Base-by-base conservation (phyloP, 2,888 invertebrate genomes). In the Leucophenga maculata region DNA sequence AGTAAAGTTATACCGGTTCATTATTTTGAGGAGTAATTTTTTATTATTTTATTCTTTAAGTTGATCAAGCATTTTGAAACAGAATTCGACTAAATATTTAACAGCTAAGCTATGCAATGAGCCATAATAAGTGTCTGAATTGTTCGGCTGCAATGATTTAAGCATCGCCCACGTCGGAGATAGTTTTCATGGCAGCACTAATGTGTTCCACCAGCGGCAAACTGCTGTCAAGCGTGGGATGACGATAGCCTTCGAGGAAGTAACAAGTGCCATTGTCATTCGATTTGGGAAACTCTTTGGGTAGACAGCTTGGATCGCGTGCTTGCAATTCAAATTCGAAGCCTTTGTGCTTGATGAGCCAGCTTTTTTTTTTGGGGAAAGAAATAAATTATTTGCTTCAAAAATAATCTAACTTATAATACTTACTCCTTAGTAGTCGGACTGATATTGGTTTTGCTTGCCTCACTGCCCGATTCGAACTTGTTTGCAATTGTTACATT, bases 401-500 rank as follows among this genome's bases (percentile, higher is more conserved):
- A 26, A 26, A 3, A 26, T 26, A 3, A 26, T 26, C 26, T 26
- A 3, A 26, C 26, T 26, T 26, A 2, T 2, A 26, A 26, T 72
- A 91, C 94, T 93, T 90, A 97, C 97, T 93, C 92, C 87, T 95
- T 93, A 57, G 97, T 97, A 11, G 96, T 97, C 2, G 97, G 97
- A 85, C 97, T 97, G 86, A 97, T 93, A 89, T 98, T 97, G 86
- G 97, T 95, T 88, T 93, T 93, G 78, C 96, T 90, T 0, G 97
- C 96, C 85, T 96, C 96, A 73, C 97, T 97, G 52, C 95, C 93
- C 0, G 97, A 97, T 88, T 98, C 98, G 84, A 98, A 97, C 90
- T 97, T 97, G 89, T 98, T 98, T 64, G 97, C 97, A 69, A 97
- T 91, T 1, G 97, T 97, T 16, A 97, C 97, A 86, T 97, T 97